Base-by-base conservation (phyloP, 2,113 vertebrate genomes). In the Cricetomys ansorgei region DNA sequence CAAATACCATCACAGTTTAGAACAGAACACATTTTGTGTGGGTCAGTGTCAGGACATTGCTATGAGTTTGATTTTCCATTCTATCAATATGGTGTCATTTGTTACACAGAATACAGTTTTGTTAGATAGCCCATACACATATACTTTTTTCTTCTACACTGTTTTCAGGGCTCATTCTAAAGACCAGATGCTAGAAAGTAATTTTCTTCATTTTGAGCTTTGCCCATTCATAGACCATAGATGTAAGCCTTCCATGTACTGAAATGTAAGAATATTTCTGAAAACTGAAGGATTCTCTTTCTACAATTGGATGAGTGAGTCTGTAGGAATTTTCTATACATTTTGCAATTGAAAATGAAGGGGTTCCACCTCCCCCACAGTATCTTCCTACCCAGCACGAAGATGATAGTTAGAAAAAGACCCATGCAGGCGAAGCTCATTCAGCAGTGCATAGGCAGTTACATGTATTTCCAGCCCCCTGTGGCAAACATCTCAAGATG, bases 131-230 rank as follows among this genome's bases (percentile, higher is more conserved):
- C 94, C 25, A 99, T n/a, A 13, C 99, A 99, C 37, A 98, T 89
- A 99, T 95, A 89, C 97, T 98, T 96, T 99, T 99, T 57, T 99
- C 99, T 7, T 75, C 99, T 99, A n/a, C 0, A 98, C 98, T 40
- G 99, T 91, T 98, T 99, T 99, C n/a, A 99, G 97, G 53, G 95
- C 29, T 98, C 98, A 4, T 97, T 96, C 81, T 98, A 95, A 37
- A 99, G 97, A 29, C 99, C 99, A 8, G 99, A 97, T 11, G 98
- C 98, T 72, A 99, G 99, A 97, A 99, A 99, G 93, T 99, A 99
- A 11, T 99, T 98, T 16, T 99, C 99, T 96, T 99, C 99, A 4
- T 99, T 97, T 87, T 99, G 98, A 13, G 98, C 98, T 94, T 97
- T 98, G 23, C 99, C 99, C 98, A 99, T 98, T 99, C 99, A 99